phyloP scores from a whole-genome alignment of 2,113 vertebrate genomes.

The Gnathonemus longibarbis region DNA sequence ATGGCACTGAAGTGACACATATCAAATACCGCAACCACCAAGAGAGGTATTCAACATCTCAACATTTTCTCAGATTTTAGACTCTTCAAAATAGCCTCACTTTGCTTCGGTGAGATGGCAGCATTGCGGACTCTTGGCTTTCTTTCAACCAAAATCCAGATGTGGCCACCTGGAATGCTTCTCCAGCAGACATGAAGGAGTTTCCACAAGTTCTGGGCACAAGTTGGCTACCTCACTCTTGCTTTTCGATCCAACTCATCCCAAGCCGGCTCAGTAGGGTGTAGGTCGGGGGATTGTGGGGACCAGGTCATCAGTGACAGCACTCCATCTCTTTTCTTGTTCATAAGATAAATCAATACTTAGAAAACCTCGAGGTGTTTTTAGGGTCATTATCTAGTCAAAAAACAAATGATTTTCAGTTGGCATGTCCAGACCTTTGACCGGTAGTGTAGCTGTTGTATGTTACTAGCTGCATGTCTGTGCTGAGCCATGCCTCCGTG shows the following conservation, averaged over 20 bases:
- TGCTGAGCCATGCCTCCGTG: background rate
- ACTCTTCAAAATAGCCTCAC: background rate
- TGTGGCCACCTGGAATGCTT: background rate
- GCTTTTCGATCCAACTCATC: background rate
- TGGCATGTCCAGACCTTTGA: background rate
- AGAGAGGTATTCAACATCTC: background rate
- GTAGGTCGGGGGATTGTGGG: background rate
- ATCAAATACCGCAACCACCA: background rate
- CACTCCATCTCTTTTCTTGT: background rate
- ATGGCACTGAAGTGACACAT: background rate
- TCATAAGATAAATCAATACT: background rate
- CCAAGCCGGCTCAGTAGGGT: background rate
- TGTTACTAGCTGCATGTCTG: constrained; percentile 32
- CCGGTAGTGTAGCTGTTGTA: constrained; percentile 42
- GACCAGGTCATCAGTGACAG: background rate
- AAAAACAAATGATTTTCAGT: background rate
- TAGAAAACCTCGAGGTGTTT: background rate
- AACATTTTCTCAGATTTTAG: background rate
- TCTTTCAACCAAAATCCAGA: background rate
- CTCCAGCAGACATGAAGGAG: background rate
- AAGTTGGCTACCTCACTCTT: background rate
- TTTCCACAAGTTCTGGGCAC: background rate
- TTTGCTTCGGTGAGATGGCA: background rate
- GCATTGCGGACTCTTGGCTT: background rate
- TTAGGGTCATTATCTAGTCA: background rate